Percentiles rank a stretch among this genome's conserved stretches.
Evolutionary conservation across 2,113 vertebrate genomes (phyloP).

Genomic region (Phaethornis superciliosus): DNA sequence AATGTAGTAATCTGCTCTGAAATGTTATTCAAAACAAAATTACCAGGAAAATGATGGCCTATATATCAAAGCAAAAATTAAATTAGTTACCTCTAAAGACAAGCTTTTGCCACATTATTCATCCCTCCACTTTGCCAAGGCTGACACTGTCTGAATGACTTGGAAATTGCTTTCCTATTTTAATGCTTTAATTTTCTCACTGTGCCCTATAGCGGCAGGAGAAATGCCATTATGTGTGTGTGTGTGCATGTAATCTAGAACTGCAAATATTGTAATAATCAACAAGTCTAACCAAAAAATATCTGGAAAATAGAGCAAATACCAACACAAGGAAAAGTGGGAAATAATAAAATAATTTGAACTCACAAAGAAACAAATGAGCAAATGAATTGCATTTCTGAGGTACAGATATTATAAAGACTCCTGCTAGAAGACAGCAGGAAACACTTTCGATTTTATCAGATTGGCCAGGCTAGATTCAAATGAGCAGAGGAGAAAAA

Average conservation of each 20-base stretch:
- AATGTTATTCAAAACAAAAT: slow-evolving; percentile 6
- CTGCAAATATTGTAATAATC: slow-evolving; percentile 19
- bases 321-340: neutral
- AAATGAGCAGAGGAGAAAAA: slow-evolving; percentile 1
- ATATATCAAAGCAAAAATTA: neutral
- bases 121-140: slow-evolving; percentile 22
- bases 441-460: neutral
- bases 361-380: neutral
- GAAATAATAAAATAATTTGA: neutral
- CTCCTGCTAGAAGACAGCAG: slow-evolving; percentile 15
- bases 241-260: neutral
- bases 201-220: neutral
- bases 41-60: neutral
- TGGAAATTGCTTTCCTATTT: slow-evolving; percentile 31
- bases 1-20: neutral
- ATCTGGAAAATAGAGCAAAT: neutral
- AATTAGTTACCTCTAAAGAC: neutral
- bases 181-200: slow-evolving; percentile 33
- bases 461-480: neutral
- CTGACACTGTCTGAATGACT: slow-evolving; percentile 39
- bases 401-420: neutral
- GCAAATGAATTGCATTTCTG: neutral
- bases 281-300: neutral
- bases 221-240: neutral
- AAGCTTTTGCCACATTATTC: slow-evolving; percentile 16